A percentile compares a stretch with the other conserved stretches of the same genome.
phyloP scores from a whole-genome alignment of 2,113 vertebrate genomes.

The Eulemur macaco region DNA sequence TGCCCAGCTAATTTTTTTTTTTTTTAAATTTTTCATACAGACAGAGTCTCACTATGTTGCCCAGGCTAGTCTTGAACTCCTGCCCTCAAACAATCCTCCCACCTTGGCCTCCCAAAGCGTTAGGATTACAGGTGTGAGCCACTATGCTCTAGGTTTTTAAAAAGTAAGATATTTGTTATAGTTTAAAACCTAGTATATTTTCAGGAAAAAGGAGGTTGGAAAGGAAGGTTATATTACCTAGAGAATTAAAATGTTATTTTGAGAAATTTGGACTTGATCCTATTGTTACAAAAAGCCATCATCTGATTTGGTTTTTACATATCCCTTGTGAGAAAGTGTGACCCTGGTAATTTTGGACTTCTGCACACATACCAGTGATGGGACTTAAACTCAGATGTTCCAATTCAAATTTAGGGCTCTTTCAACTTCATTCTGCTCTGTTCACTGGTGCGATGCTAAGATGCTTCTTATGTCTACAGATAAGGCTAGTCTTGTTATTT shows the following conservation, averaged over 20 bases:
- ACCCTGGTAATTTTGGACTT: not conserved
- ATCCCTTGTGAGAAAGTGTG: not conserved
- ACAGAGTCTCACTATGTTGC: too few relatives aligned
- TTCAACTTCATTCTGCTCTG: not conserved
- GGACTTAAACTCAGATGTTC: not conserved
- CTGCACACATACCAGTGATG: not conserved
- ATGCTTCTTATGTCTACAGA: not conserved
- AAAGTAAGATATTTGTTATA: not conserved
- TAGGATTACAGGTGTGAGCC: too few relatives aligned
- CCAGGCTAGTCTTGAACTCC: too few relatives aligned
- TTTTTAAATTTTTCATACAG: too few relatives aligned
- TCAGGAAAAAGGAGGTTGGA: not conserved
- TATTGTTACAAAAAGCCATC: constrained; percentile 4
- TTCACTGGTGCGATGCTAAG: not conserved
- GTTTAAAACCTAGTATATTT: not conserved
- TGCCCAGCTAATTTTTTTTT: too few relatives aligned
- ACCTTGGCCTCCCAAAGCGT: too few relatives aligned
- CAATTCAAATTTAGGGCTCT: not conserved
- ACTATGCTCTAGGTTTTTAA: not conserved
- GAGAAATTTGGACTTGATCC: not conserved
- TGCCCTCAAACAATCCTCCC: too few relatives aligned
- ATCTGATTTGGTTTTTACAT: not conserved
- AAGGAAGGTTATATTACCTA: not conserved
- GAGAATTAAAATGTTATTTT: not conserved
- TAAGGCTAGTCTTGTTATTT: not conserved